Evolutionary conservation across 2,888 invertebrate genomes (phyloP), one percentile per base, ranked within the genome.

Genomic region (Polydrusus tereticollis): DNA sequence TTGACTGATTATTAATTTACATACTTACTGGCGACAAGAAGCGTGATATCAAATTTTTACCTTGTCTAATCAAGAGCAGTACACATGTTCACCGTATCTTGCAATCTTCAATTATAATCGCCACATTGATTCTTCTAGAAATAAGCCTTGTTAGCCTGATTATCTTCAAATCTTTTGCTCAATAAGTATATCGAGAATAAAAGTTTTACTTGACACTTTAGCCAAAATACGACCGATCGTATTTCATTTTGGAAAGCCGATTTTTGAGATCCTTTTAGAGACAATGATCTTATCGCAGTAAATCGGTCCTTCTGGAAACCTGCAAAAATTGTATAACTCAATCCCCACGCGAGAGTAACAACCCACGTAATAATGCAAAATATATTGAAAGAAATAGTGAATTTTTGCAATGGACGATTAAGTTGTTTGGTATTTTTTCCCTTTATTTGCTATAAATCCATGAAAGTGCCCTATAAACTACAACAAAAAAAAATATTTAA

Each of bases 111-210:
- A 36, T 4, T n/a, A 36, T 36, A 12, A 2, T 36, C n/a, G 1
- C 36, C 36, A 36, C n/a, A 36, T 36, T 36, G 36, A 36, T 36
- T 10, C 36, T n/a, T 36, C 26, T 16, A n/a, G 26, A 59, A 33
- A 41, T 41, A 41, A 59, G 38, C 10, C 23, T 43, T 12, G 14
- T 59, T 59, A 59, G 38, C 10, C 23, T 43, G 6, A 10, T 59
- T 59, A 59, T 59, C 41, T 43, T 41, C 16, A 41, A 59, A 59
- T 59, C 59, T 59, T 41, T 59, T 43, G n/a, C 26, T 14, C 59
- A 59, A 59, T 41, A 59, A 59, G 26, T 41, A 43, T 14, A 59
- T 59, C 23, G 59, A 59, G 14, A 58, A 41, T 14, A 59, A 26
- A 41, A 59, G 41, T 41, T 58, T 58, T 43, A 26, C 26, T 43